Conservation (phyloP, 2,888 invertebrate genomes). For the Eupithecia abbreviata region DNA sequence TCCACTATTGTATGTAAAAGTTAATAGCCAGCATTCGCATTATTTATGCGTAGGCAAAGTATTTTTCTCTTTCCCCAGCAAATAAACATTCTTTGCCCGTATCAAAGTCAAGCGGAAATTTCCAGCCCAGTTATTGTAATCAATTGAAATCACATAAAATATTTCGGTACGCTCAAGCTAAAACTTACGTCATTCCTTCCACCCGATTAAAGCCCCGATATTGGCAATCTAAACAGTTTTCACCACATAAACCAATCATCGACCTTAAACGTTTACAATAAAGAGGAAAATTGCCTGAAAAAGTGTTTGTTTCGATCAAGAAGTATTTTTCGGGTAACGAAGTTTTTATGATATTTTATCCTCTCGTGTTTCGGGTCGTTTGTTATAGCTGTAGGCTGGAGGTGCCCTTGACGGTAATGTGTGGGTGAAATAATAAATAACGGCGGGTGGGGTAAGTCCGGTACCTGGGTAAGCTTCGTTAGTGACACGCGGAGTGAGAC, state of each 20-base stretch:
- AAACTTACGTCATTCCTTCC: conserved; percentile 21
- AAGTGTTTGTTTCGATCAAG: conserved; percentile 32
- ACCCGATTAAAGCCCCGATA: conserved; percentile 37
- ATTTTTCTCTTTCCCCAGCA: neutral
- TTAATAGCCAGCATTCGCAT: no score
- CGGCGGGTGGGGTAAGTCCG: conserved; percentile 9
- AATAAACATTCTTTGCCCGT: neutral
- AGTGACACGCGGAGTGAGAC: conserved; percentile 13
- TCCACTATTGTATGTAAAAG: no score
- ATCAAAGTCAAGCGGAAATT: neutral
- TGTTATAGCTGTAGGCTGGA: conserved; percentile 25
- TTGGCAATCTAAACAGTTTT: conserved; percentile 32
- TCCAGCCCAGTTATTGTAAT: neutral
- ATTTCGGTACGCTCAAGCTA: neutral
- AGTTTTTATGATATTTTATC: conserved; percentile 42
- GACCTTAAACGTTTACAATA: conserved; percentile 11
- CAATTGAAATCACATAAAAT: conserved; percentile 1
- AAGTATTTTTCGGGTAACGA: conserved; percentile 41
- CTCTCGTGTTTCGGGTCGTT: conserved; percentile 31
- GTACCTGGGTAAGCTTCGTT: conserved; percentile 22
- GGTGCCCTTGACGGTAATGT: conserved; percentile 33
- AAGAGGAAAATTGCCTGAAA: conserved; percentile 22
- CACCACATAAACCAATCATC: conserved; percentile 12
- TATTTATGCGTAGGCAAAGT: neutral
- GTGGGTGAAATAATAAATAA: conserved; percentile 29